phyloP scores from a whole-genome alignment of 2,888 invertebrate genomes.

The Oscheius onirici region DNA sequence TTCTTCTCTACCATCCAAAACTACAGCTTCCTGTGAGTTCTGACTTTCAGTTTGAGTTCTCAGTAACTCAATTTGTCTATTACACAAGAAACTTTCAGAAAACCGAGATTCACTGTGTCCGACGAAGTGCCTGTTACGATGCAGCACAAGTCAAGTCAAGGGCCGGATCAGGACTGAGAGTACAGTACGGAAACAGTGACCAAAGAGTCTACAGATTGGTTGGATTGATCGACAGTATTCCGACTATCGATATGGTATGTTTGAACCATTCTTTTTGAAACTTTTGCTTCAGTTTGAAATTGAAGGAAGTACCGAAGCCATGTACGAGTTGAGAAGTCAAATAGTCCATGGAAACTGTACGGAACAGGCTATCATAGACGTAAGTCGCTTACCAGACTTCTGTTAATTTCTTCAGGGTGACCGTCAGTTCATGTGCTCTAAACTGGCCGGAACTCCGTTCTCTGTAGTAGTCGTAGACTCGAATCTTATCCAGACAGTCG shows the following conservation, averaged over 20 bases:
- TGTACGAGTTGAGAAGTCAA: constrained; percentile 47
- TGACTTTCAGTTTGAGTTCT: too few relatives aligned
- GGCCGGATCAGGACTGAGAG: constrained; percentile 49
- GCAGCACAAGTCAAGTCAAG: constrained; percentile 47
- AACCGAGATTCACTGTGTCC: constrained; percentile 61
- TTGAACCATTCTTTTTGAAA: not conserved
- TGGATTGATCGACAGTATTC: constrained; percentile 66
- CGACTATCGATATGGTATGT: constrained; percentile 62
- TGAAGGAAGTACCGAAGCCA: constrained; percentile 53
- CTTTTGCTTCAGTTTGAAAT: constrained; percentile 53
- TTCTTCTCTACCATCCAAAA: constrained; percentile 67
- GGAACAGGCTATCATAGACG: constrained; percentile 43
- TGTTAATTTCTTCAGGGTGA: constrained; percentile 27
- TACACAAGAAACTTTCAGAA: constrained; percentile 42
- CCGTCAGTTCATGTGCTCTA: constrained; percentile 44
- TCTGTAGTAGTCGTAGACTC: constrained; percentile 50
- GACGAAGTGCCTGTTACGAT: constrained; percentile 68
- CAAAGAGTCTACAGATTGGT: constrained; percentile 64
- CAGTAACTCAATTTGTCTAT: not conserved
- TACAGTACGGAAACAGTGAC: constrained; percentile 68
- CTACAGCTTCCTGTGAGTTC: constrained; percentile 56
- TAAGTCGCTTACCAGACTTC: not conserved
- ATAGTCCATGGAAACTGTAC: constrained; percentile 55
- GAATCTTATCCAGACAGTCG: constrained; percentile 21
- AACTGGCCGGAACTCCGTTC: constrained; percentile 47